Base-by-base conservation (phyloP, 2,797 vertebrate species). In the Iguana delicatissima region DNA sequence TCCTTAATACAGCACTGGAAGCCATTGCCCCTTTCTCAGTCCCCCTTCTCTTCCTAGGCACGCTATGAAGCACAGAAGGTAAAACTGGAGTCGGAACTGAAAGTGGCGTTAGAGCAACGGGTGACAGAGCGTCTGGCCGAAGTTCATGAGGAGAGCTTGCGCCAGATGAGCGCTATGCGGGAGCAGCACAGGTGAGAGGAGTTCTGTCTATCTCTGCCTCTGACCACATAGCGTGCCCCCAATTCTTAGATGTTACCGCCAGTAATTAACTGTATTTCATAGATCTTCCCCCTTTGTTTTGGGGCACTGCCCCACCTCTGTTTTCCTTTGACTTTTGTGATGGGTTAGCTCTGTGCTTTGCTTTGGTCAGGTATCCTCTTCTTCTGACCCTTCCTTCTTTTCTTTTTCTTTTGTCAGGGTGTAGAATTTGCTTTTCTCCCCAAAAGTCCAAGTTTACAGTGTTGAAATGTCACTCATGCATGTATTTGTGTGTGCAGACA, bases 61-160 rank as follows among this genome's bases (percentile, higher is more conserved):
- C 97, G 96, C 16, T 96, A 91, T 8, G 98, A 98, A 86, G 96
- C 97, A 0, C 97, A 98, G 94, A 94, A 96, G 87, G 96, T 97
- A 67, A 96, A 97, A 91, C 92, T 97, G 93, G 97, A 98, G 91
- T 97, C 97, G 0, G 97, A 98, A 90, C 92, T 97, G 92, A 95
- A 96, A 35, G 91, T 97, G 80, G 95, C 94, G 3, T 89, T 98
- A 85, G 97, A 98, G 85, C 97, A 97, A 91, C 95, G 90, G 90
- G 95, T 98, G 93, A 96, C 96, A 0, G 97, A 98, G 87, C 93
- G 95, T 50, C 93, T 98, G 84, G 95, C 95, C 0, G 89, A 95
- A 64, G 92, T 96, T 1, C 97, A 98, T 55, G 96, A 98, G 91
- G 97, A 96, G 80, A 96, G 96, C 87, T 57, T 95, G 6, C 94